Evolutionary conservation across 1,140 invertebrate species (phyloP), one percentile per base, ranked within the genome.

Genomic region (Helicoverpa armigera): DNA sequence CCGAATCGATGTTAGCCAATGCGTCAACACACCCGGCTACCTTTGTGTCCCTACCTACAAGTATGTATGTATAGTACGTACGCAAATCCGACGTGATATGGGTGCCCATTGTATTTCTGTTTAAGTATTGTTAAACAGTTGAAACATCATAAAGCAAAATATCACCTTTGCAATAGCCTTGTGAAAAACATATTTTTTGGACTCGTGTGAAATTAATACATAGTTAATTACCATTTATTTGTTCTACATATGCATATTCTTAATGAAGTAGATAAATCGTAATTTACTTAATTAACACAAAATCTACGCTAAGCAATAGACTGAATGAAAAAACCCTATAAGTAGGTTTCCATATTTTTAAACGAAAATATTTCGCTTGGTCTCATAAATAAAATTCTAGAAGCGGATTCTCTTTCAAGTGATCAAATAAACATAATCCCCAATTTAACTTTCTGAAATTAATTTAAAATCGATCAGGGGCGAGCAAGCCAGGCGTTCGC

Each of bases 401-500:
- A 51, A 43, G 16, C 56, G 65, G 61, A 10, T 43, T 83, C 76
- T 81, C 79, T 86, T 86, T 88, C 80, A 78, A 67, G 67, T 77
- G 86, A 91, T 87, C 89, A 92, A 92, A 92, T 90, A 90, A 89
- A 90, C 87, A 83, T 94, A 92, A 94, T 92, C 91, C 90, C 86
- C 90, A 94, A 94, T 94, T 92, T 93, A 94, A 94, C 92, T 94
- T 94, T 82, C 87, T 87, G 87, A 90, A 93, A 94, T 93, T 92
- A 92, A 93, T 92, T 93, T 92, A 87, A 91, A 94, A 94, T 92
- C 89, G 87, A 90, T 89, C 87, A 87, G 75, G 79, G 82, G 82
- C 86, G 87, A 88, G 84, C 88, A 86, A 90, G 85, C 89, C 86
- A 90, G 81, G 86, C 82, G 83, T 81, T 80, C 83, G 79, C 85